Evolutionary conservation across 2,113 vertebrate genomes (phyloP).

Genomic region (Electrona antarctica): DNA sequence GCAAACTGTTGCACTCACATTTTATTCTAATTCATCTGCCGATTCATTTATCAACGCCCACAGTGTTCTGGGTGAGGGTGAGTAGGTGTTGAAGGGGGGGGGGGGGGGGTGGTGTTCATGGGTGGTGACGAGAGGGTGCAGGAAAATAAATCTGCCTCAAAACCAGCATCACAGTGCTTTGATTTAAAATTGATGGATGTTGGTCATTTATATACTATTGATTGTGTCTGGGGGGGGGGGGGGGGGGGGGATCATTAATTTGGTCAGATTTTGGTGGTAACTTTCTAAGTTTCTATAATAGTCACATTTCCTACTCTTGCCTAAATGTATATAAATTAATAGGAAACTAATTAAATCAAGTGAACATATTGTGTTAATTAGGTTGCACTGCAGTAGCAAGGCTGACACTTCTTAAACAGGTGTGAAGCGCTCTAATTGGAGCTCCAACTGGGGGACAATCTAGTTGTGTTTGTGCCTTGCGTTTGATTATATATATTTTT

Average conservation of each 20-base stretch:
- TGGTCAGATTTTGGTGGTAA: too few species aligned
- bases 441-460: slow-evolving; percentile 21
- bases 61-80: neutral
- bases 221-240: neutral
- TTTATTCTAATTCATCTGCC: slow-evolving; percentile 57
- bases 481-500: slow-evolving; percentile 56
- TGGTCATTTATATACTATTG: neutral
- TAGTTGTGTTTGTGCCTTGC: slow-evolving; percentile 51
- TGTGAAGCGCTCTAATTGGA: slow-evolving; percentile 24
- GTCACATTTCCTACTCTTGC: slow-evolving; percentile 9
- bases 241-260: too few species aligned
- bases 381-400: slow-evolving; percentile 29
- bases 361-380: slow-evolving; percentile 45
- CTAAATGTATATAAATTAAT: neutral
- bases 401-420: slow-evolving; percentile 7
- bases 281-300: neutral
- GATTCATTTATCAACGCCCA: slow-evolving; percentile 41
- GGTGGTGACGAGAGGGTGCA: too few species aligned
- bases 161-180: slow-evolving; percentile 3
- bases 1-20: slow-evolving; percentile 51
- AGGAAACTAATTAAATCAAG: slow-evolving; percentile 35
- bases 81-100: neutral
- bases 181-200: neutral
- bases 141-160: neutral
- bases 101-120: too few species aligned